A percentile compares a stretch with the other conserved stretches of the same genome.
Conservation (phyloP, 2,113 vertebrate genomes). For the Bubo bubo region DNA sequence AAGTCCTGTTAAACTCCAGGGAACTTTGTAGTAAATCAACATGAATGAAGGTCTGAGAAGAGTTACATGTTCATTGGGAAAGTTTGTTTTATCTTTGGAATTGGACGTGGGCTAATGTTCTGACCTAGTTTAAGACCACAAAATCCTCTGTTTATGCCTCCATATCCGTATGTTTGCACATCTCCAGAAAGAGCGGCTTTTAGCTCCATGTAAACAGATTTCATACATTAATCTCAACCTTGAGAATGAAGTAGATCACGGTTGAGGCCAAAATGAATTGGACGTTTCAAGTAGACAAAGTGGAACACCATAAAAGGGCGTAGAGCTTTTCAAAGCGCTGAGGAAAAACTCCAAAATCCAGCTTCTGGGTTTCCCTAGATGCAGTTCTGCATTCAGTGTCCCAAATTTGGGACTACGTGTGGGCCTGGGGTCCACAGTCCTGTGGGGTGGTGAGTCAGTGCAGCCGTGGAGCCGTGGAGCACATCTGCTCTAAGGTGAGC, state of each 20-base stretch:
- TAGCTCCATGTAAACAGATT: no score
- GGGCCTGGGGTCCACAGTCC: not conserved
- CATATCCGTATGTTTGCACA: not conserved
- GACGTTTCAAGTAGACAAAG: fast-evolving
- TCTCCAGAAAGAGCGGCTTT: not conserved
- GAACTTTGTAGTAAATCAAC: not conserved
- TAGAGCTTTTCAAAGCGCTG: not conserved
- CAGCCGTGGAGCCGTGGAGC: not conserved
- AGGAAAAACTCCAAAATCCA: not conserved
- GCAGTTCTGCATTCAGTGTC: not conserved
- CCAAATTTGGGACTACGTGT: fast-evolving
- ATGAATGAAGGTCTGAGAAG: not conserved
- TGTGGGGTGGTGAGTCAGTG: fast-evolving
- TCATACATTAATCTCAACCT: not conserved
- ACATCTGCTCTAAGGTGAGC: not conserved
- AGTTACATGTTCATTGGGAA: fast-evolving
- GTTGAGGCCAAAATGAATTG: fast-evolving
- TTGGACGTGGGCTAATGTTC: fast-evolving
- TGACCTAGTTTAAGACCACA: not conserved
- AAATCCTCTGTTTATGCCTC: not conserved
- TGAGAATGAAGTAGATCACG: not conserved
- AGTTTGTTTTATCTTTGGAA: not conserved
- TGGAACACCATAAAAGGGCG: not conserved
- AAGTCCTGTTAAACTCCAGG: not conserved
- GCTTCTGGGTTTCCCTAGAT: not conserved